Evolutionary conservation across 1,140 invertebrate species (phyloP), one percentile per base, ranked within the genome.

Genomic region (Cyphomyrmex costatus): DNA sequence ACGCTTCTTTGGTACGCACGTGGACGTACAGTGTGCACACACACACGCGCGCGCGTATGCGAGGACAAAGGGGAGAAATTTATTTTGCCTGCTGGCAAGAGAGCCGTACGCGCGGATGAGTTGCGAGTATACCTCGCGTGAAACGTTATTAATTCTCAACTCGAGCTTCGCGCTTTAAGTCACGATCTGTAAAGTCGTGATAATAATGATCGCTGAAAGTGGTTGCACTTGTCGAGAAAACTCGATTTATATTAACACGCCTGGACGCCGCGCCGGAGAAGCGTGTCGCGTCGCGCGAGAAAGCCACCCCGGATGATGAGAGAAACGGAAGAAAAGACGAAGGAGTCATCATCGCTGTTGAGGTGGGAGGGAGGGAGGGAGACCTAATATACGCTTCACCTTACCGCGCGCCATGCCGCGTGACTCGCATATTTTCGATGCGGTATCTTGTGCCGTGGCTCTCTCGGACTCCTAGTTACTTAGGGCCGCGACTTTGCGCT

Each of bases 361-460:
- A 1, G 10, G 7, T 5, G 61, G 24, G 49, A 16, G 1, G 10
- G 19, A 14, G 24, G 79, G 33, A 80, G 8, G 19, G 60, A n/a
- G 42, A n/a, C 6, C 63, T 71, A 46, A 71, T 73, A 71, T 73
- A 58, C 53, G 53, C 42, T 82, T 82, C 16, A 73, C 66, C 27
- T 82, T 82, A 89, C 49, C 61, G 19, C 56, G 36, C 56, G 27
- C 49, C 42, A 42, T 49, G 49, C 19, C 53, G 61, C 51, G 73
- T 46, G 79, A 87, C 82, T 90, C 85, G 74, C 86, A 88, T 91
- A 91, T 86, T 91, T 90, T 84, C 73, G 78, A 88, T 71, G 68
- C 68, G 70, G 66, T 76, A 85, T 82, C 78, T 68, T 86, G 66
- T 51, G 76, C 71, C 21, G 85, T 78, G 86, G 42, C 53, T 84